These are phyloP conservation scores for Platalea minor DNA, from an alignment of 2,797 vertebrate genomes.

Conservation along the genomic window DNA sequence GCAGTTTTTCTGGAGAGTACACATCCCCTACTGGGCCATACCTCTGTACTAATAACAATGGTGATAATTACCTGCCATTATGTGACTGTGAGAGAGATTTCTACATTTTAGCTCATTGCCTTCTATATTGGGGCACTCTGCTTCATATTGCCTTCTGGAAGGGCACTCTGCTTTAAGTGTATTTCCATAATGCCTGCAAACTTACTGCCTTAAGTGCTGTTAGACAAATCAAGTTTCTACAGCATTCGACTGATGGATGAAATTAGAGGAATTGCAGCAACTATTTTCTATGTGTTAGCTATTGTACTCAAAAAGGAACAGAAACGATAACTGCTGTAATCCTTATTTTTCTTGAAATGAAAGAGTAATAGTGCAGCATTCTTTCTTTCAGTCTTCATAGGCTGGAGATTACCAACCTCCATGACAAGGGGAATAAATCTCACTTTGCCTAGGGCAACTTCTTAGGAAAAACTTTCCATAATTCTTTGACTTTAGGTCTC, in stretches of 20 bases:
- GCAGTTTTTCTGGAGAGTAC: not conserved
- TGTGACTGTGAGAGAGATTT: not conserved
- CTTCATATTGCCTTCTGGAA: not conserved
- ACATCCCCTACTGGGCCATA: not conserved
- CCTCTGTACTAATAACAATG: not conserved
- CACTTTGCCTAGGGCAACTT: not conserved
- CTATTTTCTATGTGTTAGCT: not conserved
- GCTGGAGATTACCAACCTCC: not conserved
- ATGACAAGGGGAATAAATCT: not conserved
- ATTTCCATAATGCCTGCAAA: not conserved
- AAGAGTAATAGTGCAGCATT: not conserved
- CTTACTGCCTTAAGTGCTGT: not conserved
- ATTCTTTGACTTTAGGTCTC: not conserved
- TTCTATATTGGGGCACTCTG: not conserved
- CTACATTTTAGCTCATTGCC: not conserved
- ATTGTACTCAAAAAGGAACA: not conserved
- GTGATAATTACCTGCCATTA: slow-evolving; percentile 32
- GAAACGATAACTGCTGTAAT: not conserved
- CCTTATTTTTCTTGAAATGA: not conserved
- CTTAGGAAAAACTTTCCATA: not conserved
- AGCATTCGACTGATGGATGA: not conserved
- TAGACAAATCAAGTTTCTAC: not conserved
- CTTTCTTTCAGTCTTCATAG: not conserved
- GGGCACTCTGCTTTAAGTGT: not conserved
- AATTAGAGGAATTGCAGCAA: slow-evolving; percentile 6